Evolutionary conservation across 2,888 invertebrate species (phyloP).

Genomic region (Nudaria mundana): DNA sequence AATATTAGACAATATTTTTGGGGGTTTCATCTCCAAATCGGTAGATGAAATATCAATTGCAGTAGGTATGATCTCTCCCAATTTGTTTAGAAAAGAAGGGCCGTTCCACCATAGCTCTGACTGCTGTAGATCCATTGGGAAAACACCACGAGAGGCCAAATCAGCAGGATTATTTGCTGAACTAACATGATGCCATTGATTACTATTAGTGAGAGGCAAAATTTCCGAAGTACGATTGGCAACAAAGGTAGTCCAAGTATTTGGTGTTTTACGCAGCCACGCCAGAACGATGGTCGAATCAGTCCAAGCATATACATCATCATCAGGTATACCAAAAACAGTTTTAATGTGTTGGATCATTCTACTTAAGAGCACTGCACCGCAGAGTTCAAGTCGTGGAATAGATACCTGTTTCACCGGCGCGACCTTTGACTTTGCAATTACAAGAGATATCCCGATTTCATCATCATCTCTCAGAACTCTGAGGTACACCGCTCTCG

Average conservation of each 20-base stretch:
- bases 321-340: background rate
- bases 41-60: too few species aligned
- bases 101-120: too few species aligned
- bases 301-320: background rate
- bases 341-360: background rate
- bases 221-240: background rate
- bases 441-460: background rate
- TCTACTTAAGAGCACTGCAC: background rate
- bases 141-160: background rate
- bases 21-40: too few species aligned
- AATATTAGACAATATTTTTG: too few species aligned
- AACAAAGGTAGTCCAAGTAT: background rate
- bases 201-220: background rate
- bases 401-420: background rate
- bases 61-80: too few species aligned
- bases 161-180: background rate
- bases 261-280: background rate
- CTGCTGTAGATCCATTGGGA: too few species aligned
- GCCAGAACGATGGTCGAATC: background rate
- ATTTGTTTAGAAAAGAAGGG: too few species aligned
- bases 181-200: background rate
- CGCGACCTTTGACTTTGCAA: background rate
- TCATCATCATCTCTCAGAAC: background rate
- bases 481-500: background rate
- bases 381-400: background rate